Evolutionary conservation across 2,888 invertebrate genomes (phyloP).

Genomic region (Sarcophaga carnaria): DNA sequence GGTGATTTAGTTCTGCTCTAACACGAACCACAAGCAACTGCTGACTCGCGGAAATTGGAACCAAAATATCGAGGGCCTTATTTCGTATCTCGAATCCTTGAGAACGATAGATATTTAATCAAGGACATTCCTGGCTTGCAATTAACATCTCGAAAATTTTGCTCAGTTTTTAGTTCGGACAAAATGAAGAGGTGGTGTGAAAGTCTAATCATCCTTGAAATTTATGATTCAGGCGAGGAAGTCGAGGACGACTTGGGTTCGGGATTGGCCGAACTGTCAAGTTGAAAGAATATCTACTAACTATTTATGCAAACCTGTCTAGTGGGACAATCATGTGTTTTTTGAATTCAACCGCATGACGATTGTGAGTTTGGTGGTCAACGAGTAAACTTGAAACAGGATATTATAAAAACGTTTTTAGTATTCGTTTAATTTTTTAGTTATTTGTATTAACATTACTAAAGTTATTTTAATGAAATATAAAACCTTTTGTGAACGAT

Average conservation of each 20-base stretch:
- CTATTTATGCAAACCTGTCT: too few relatives aligned
- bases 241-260: conserved; percentile 1
- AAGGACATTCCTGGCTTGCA: conserved; percentile 65
- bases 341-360: too few relatives aligned
- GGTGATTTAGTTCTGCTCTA: conserved; percentile 51
- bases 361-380: too few relatives aligned
- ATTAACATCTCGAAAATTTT: conserved; percentile 49
- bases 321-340: too few relatives aligned
- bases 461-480: too few relatives aligned
- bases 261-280: conserved; percentile 51
- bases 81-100: conserved; percentile 43
- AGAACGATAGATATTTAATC: conserved; percentile 66
- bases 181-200: conserved; percentile 56
- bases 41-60: conserved; percentile 66
- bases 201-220: neutral
- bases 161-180: conserved; percentile 45
- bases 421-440: too few relatives aligned
- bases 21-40: conserved; percentile 61
- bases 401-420: too few relatives aligned
- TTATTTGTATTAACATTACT: too few relatives aligned
- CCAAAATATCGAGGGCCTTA: conserved; percentile 62
- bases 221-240: too few relatives aligned
- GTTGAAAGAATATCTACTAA: too few relatives aligned
- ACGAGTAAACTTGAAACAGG: too few relatives aligned
- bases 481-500: too few relatives aligned